phyloP scores from a whole-genome alignment of 1,140 invertebrate species.

The Whitmania pigra region DNA sequence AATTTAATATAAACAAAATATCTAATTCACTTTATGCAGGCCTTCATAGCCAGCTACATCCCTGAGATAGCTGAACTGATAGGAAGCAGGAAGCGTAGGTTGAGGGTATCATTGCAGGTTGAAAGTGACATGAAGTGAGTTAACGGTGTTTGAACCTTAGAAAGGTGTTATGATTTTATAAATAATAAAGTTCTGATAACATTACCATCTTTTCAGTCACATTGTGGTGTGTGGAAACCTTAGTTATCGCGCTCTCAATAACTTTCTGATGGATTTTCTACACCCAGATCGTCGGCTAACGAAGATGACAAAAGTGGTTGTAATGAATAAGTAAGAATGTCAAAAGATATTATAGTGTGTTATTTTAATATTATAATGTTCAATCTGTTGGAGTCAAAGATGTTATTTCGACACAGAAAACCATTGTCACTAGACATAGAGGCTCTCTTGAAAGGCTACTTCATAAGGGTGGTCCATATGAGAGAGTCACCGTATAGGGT shows the following conservation, averaged over 20 bases:
- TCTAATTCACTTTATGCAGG: too few relatives aligned
- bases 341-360: neutral
- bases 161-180: too few relatives aligned
- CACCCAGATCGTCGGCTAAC: constrained; percentile 20
- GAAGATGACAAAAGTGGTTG: constrained; percentile 23
- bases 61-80: too few relatives aligned
- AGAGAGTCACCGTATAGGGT: neutral
- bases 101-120: too few relatives aligned
- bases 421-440: neutral
- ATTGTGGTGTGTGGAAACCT: constrained; percentile 25
- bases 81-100: too few relatives aligned
- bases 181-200: too few relatives aligned
- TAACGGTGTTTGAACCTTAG: too few relatives aligned
- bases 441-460: constrained; percentile 1
- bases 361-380: neutral
- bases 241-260: constrained; percentile 15
- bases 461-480: neutral
- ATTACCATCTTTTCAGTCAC: constrained; percentile 20
- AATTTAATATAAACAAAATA: too few relatives aligned
- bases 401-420: neutral
- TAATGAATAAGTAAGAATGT: constrained; percentile 14
- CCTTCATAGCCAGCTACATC: too few relatives aligned
- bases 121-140: too few relatives aligned
- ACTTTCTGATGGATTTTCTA: constrained; percentile 23
- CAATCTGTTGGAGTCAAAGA: neutral